Evolutionary conservation across 2,113 vertebrate species (phyloP).

Genomic region (Lasiurus cinereus): DNA sequence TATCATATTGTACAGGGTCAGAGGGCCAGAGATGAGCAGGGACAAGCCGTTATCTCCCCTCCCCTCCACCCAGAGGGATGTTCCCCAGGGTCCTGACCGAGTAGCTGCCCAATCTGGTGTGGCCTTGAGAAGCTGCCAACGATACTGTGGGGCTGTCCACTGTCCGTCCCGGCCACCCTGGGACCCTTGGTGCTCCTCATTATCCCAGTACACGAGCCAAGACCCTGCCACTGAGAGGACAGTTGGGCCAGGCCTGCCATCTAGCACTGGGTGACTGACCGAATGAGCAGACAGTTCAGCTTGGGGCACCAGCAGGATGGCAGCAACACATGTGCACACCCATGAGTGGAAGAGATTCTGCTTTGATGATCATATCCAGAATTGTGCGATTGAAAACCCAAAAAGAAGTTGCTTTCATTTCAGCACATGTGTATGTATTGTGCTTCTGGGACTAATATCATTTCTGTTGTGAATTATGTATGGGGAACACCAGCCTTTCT

Average conservation of each 20-base stretch:
- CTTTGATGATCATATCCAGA: slow-evolving; percentile 19
- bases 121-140: neutral
- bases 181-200: neutral
- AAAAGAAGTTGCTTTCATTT: slow-evolving; percentile 35
- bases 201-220: neutral
- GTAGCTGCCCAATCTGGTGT: neutral
- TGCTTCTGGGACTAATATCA: neutral
- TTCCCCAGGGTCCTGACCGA: neutral
- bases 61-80: no score
- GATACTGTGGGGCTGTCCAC: neutral
- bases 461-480: slow-evolving; percentile 19
- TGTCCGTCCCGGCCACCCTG: neutral
- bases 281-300: neutral
- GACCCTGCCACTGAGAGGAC: neutral
- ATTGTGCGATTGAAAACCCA: slow-evolving; percentile 27
- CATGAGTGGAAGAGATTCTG: neutral
- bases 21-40: neutral
- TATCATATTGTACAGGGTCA: neutral
- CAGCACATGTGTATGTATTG: neutral
- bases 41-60: neutral
- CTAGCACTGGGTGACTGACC: neutral
- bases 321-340: neutral
- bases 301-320: neutral
- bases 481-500: neutral
- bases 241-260: neutral